Percentiles rank a stretch among this genome's conserved stretches.
phyloP scores from a whole-genome alignment of 2,797 vertebrate species.

The Acridotheres tristis region DNA sequence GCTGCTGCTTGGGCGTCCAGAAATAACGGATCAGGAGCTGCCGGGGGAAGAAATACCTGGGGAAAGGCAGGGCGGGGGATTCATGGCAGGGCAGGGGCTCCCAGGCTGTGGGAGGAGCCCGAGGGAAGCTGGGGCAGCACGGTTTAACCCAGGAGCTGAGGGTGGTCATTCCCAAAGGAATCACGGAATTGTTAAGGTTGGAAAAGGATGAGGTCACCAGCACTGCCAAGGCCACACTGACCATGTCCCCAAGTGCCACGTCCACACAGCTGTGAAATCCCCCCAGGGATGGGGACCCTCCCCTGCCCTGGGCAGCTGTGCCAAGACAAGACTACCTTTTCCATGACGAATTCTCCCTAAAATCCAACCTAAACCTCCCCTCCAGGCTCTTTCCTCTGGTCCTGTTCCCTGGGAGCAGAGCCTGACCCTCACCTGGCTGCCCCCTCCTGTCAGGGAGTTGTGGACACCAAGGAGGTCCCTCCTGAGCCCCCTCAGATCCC shows the following conservation, averaged over 20 bases:
- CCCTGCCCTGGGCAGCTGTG: not conserved
- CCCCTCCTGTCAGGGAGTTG: rapidly evolving
- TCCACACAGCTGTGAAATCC: not conserved
- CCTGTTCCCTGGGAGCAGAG: not conserved
- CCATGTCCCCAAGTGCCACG: not conserved
- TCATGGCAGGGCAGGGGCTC: rapidly evolving
- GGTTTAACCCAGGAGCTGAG: rapidly evolving
- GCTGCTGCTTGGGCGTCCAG: constrained; percentile 87
- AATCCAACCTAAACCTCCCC: not conserved
- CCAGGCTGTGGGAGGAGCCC: rapidly evolving
- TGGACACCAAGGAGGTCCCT: no score
- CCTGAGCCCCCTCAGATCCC: not conserved
- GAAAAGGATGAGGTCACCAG: not conserved
- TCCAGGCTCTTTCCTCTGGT: rapidly evolving
- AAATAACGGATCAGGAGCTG: constrained; percentile 91
- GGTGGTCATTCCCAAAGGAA: not conserved
- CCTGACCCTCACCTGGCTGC: not conserved
- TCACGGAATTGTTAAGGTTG: rapidly evolving
- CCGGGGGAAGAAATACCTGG: constrained; percentile 88
- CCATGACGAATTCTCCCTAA: not conserved
- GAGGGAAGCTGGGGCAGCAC: not conserved
- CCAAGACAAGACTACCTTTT: no score
- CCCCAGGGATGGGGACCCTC: no score
- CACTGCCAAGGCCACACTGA: not conserved
- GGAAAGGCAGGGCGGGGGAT: not conserved